phyloP scores from a whole-genome alignment of 1,140 invertebrate genomes.

The Drosophila virilis region DNA sequence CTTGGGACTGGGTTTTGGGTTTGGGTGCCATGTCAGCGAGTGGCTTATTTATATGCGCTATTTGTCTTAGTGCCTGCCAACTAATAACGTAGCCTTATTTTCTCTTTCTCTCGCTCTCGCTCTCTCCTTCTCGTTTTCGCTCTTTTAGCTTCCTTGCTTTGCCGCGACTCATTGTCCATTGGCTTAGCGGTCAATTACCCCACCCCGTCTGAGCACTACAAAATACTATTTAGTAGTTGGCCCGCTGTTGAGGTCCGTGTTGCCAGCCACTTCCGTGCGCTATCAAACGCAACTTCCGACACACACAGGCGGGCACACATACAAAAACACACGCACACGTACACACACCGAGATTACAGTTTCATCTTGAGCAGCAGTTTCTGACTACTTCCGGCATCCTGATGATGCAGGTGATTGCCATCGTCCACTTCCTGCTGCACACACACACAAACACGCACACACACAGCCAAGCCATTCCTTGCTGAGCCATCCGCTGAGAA shows the following conservation, averaged over 20 bases:
- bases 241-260: conserved; percentile 36
- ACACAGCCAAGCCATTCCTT: background rate
- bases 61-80: conserved; percentile 74
- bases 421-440: conserved; percentile 51
- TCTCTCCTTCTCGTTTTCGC: background rate
- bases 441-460: background rate
- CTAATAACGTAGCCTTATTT: conserved; percentile 61
- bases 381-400: conserved; percentile 68
- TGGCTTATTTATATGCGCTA: conserved; percentile 80
- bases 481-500: conserved; percentile 17
- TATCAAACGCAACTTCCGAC: conserved; percentile 72
- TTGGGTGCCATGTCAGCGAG: conserved; percentile 27
- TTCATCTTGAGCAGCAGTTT: conserved; percentile 43
- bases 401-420: conserved; percentile 58
- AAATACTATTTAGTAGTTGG: conserved; percentile 26
- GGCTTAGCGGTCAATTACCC: conserved; percentile 37
- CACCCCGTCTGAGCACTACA: background rate
- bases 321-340: conserved; percentile 39
- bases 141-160: conserved; percentile 34
- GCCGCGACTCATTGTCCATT: conserved; percentile 46
- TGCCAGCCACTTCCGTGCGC: conserved; percentile 60
- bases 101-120: conserved; percentile 3
- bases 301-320: conserved; percentile 53
- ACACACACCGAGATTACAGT: conserved; percentile 26
- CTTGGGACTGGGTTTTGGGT: background rate